Base-by-base conservation (phyloP, 2,888 invertebrate species). In the Clitarchus hookeri region DNA sequence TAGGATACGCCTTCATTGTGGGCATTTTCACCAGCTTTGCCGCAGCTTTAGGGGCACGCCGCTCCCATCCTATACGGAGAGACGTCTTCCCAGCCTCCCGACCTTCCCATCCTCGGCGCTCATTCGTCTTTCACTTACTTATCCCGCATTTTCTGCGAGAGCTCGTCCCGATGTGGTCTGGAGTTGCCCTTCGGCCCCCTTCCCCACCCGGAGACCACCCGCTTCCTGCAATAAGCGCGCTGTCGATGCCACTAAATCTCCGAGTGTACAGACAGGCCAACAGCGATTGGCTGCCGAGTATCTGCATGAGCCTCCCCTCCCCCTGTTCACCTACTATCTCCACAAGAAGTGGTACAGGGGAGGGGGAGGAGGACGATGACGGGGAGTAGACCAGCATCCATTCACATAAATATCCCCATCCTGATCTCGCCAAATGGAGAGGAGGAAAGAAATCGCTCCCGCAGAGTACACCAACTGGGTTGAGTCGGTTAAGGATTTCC, bases 1-100 rank as follows among this genome's bases (percentile, higher is more conserved):
- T 86, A 44, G 79, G 44, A 78, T 79, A 25, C 84, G 53, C 48
- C 65, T 82, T 83, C 84, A 48, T 84, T 84, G n/a, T 26, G 48
- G n/a, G 65, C 65, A 65, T 65, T 65, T 65, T 19, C n/a, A 9
- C 65, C 65, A 65, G 65, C 65, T 65, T 65, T 65, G 19, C 65
- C 65, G 65, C 65, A 65, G 65, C 65, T 65, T 65, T 65, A 19
- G 65, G 65, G 13, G 65, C 23, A 9, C 65, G 23, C 65, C 23
- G 19, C 19, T 65, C 65, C 23, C 65, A 65, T 65, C 65, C 65
- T n/a, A 36, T 36, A 23, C 65, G 65, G 8, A 19, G 65, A n/a
- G 65, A 65, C 16, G 65, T 65, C 65, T 65, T n/a, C 65, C 12
- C n/a, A n/a, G 65, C 65, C 23, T 53, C n/a, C 65, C n/a, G 1